These are phyloP conservation scores for Drosophila orosa DNA, from an alignment of 1,140 invertebrate genomes.

Conservation along the genomic window DNA sequence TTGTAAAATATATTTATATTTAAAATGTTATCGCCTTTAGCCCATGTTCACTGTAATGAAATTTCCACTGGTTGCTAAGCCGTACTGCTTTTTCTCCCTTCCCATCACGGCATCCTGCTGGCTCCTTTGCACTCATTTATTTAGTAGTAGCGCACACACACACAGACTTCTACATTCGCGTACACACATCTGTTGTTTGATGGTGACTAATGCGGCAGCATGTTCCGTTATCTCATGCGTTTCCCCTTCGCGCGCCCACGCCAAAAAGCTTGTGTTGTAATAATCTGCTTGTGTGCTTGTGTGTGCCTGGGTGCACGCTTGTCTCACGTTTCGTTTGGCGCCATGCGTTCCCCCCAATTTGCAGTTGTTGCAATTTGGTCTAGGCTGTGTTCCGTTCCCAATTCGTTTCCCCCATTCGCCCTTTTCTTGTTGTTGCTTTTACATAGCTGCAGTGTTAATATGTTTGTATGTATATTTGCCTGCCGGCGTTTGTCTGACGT, in stretches of 20 bases:
- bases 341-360: slow-evolving; percentile 59
- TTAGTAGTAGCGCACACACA: slow-evolving; percentile 28
- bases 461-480: slow-evolving; percentile 12
- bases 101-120: slow-evolving; percentile 12
- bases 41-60: slow-evolving; percentile 6
- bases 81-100: slow-evolving; percentile 2
- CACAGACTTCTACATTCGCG: slow-evolving; percentile 28
- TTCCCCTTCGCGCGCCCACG: slow-evolving; percentile 28
- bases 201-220: slow-evolving; percentile 56
- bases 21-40: background rate
- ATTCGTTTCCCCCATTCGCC: slow-evolving; percentile 46
- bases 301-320: slow-evolving; percentile 18
- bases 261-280: slow-evolving; percentile 37
- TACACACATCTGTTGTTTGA: slow-evolving; percentile 65
- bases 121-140: slow-evolving; percentile 44
- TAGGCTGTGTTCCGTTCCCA: slow-evolving; percentile 58
- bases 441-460: slow-evolving; percentile 46
- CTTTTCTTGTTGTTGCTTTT: slow-evolving; percentile 53
- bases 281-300: slow-evolving; percentile 23
- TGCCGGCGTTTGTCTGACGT: slow-evolving; percentile 27
- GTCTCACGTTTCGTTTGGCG: slow-evolving; percentile 58
- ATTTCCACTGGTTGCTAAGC: slow-evolving; percentile 52
- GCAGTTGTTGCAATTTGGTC: slow-evolving; percentile 57
- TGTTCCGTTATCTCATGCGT: slow-evolving; percentile 64
- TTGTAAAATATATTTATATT: background rate